Percentiles rank a stretch among this genome's conserved stretches.
Conservation (phyloP, 2,888 invertebrate genomes). For the Allacma fusca region DNA sequence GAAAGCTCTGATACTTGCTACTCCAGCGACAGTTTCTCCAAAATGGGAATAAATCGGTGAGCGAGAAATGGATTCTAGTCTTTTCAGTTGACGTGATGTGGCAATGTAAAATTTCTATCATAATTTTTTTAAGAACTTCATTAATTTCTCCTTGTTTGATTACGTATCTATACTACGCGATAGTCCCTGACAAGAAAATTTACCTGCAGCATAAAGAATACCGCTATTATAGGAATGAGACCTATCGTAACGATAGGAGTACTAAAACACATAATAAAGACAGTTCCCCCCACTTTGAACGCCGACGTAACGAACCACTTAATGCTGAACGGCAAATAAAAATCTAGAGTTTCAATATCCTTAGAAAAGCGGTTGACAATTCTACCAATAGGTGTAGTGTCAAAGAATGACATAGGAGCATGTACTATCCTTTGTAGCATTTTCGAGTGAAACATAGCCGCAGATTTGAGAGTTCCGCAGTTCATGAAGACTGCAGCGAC, state of each 20-base stretch:
- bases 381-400: constrained; percentile 77
- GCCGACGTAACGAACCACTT: not conserved
- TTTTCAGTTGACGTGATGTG: constrained; percentile 67
- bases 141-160: too few relatives aligned
- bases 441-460: constrained; percentile 72
- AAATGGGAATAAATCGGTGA: constrained; percentile 71
- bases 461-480: constrained; percentile 69
- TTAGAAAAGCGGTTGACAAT: constrained; percentile 54
- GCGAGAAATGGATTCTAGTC: constrained; percentile 67
- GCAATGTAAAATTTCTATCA: not conserved
- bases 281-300: not conserved
- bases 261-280: constrained; percentile 2
- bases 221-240: not conserved
- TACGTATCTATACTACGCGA: too few relatives aligned
- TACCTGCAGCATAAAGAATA: not conserved
- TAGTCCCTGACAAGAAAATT: too few relatives aligned
- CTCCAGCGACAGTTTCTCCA: constrained; percentile 67
- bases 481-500: constrained; percentile 66
- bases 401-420: constrained; percentile 78
- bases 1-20: constrained; percentile 64
- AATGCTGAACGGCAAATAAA: constrained; percentile 50
- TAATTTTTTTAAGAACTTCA: too few relatives aligned
- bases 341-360: constrained; percentile 51
- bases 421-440: constrained; percentile 74
- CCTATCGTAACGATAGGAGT: not conserved